A percentile compares a stretch with the other conserved stretches of the same genome.
These are phyloP conservation scores for Prionace glauca DNA, from an alignment of 2,797 vertebrate genomes.

Conservation along the genomic window DNA sequence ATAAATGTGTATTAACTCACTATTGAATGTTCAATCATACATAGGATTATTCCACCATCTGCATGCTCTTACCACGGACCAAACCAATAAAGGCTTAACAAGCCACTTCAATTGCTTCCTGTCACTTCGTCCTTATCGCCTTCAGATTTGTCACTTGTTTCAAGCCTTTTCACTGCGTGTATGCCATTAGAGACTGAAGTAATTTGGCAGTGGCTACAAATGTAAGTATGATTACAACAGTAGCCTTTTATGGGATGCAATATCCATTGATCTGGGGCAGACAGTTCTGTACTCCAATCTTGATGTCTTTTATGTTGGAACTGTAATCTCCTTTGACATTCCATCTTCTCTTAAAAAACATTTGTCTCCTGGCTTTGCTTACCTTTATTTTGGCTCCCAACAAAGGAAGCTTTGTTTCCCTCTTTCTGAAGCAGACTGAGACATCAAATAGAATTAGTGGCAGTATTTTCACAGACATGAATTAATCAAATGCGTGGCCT, in stretches of 20 bases:
- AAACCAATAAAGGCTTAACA: conserved; percentile 37
- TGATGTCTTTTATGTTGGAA: conserved; percentile 16
- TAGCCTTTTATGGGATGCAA: conserved; percentile 32
- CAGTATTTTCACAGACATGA: conserved; percentile 30
- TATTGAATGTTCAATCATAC: conserved; percentile 23
- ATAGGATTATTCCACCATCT: conserved; percentile 33
- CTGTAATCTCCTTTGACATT: conserved; percentile 41
- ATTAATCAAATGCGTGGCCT: conserved; percentile 32
- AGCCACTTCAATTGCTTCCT: conserved; percentile 30
- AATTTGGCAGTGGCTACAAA: conserved; percentile 40
- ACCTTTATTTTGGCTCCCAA: conserved; percentile 42
- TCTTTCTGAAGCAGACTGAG: conserved; percentile 19
- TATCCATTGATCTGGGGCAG: conserved; percentile 39
- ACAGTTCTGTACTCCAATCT: conserved; percentile 40
- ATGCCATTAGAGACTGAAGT: conserved; percentile 36
- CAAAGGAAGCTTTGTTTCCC: conserved; percentile 41
- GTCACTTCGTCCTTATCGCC: conserved; percentile 34
- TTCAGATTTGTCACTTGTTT: conserved; percentile 38
- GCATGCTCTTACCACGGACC: conserved; percentile 25
- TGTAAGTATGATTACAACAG: background rate
- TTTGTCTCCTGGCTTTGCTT: conserved; percentile 37
- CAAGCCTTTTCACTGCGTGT: conserved; percentile 29
- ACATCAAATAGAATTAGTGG: conserved; percentile 37
- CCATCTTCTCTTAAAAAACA: conserved; percentile 41
- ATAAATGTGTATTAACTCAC: background rate